phyloP scores from a whole-genome alignment of 1,140 invertebrate genomes.

The Berghia stephanieae region DNA sequence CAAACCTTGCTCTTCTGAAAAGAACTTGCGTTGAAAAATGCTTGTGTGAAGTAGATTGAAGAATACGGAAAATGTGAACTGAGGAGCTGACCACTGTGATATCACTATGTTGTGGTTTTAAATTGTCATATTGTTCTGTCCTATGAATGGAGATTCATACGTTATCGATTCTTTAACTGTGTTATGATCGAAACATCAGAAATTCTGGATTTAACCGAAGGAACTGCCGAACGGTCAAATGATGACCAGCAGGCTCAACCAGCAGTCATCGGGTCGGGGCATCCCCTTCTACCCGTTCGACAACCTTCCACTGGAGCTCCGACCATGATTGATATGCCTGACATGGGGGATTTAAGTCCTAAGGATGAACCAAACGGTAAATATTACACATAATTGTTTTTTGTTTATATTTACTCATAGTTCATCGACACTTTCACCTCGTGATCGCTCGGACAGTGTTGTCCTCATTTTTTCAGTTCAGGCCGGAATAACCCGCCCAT shows the following conservation, averaged over 20 bases:
- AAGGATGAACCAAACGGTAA: slow-evolving; percentile 26
- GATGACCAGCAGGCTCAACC: slow-evolving; percentile 27
- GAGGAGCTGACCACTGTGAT: no score
- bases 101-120: no score
- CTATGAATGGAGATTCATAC: no score
- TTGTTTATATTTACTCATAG: no score
- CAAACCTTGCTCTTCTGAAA: slow-evolving; percentile 10
- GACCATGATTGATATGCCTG: neutral
- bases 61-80: no score
- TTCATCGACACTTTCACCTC: no score
- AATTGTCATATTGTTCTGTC: no score
- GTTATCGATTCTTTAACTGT: slow-evolving; percentile 14
- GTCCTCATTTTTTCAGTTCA: no score
- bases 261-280: slow-evolving; percentile 9
- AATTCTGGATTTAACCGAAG: slow-evolving; percentile 34
- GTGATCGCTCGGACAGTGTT: no score
- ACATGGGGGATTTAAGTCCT: slow-evolving; percentile 7
- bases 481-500: no score
- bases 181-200: slow-evolving; percentile 31
- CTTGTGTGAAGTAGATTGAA: no score
- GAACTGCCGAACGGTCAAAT: slow-evolving; percentile 27
- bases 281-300: slow-evolving; percentile 22
- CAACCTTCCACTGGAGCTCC: neutral
- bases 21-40: slow-evolving; percentile 31
- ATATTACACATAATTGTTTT: no score